These are phyloP conservation scores for Prunella fulvescens DNA, from an alignment of 2,113 vertebrate species.

Conservation along the genomic window DNA sequence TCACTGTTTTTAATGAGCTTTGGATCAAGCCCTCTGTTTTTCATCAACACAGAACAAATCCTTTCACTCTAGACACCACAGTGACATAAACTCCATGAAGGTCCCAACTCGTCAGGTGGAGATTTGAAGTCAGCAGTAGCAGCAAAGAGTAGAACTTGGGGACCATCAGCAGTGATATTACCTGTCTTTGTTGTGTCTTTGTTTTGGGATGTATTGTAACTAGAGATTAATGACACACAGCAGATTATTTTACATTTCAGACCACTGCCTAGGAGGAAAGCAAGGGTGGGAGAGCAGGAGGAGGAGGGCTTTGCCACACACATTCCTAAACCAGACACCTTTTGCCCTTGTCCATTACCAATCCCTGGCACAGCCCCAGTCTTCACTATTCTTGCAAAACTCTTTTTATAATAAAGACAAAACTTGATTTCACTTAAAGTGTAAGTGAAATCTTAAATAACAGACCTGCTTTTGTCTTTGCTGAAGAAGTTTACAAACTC, in stretches of 20 bases:
- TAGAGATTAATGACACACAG: not conserved
- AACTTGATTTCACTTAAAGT: not conserved
- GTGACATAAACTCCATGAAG: not conserved
- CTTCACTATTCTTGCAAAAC: not conserved
- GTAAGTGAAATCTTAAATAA: not conserved
- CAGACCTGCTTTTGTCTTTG: not conserved
- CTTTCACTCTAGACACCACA: not conserved
- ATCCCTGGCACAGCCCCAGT: not conserved
- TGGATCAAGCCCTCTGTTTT: not conserved
- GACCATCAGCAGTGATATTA: not conserved
- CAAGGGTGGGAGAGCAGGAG: not conserved
- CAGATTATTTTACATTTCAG: not conserved
- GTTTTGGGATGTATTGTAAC: not conserved
- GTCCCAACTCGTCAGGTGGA: not conserved
- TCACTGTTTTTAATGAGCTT: constrained; percentile 27
- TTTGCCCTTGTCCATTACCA: not conserved
- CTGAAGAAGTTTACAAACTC: not conserved
- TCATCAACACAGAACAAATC: not conserved
- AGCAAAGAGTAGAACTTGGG: not conserved
- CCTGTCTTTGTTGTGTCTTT: not conserved
- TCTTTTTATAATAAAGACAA: not conserved
- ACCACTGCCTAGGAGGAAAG: not conserved
- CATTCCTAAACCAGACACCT: not conserved
- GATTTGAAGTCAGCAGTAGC: not conserved
- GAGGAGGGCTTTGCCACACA: not conserved